phyloP scores from a whole-genome alignment of 2,888 invertebrate genomes.

The Hypselothyrea guttata region DNA sequence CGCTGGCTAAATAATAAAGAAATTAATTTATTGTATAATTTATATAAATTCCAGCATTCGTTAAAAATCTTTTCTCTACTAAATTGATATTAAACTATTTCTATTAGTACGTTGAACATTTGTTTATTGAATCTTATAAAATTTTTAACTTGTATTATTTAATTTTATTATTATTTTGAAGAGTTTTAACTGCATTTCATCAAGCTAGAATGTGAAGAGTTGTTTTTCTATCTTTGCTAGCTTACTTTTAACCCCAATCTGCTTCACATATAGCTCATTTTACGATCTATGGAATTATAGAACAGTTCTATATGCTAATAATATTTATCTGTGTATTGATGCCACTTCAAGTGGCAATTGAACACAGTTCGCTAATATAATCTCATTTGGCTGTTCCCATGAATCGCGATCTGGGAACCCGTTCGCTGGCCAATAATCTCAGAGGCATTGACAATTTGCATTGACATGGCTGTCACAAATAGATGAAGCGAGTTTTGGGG shows the following conservation, averaged over 20 bases:
- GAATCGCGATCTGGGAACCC: slow-evolving; percentile 31
- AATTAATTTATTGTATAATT: no score
- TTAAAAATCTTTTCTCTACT: no score
- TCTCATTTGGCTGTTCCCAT: slow-evolving; percentile 32
- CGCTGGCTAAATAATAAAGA: no score
- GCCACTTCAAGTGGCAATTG: no score
- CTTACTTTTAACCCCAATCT: background rate
- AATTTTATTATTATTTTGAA: background rate
- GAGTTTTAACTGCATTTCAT: background rate
- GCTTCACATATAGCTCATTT: background rate
- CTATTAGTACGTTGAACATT: no score
- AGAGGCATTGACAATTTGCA: slow-evolving; percentile 62
- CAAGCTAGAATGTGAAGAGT: background rate
- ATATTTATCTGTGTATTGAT: no score
- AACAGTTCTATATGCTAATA: no score
- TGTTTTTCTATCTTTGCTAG: no score
- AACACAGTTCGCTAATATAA: no score
- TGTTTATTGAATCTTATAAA: no score
- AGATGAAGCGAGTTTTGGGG: slow-evolving; percentile 34
- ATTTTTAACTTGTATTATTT: background rate
- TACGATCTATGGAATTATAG: background rate
- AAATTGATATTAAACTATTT: no score
- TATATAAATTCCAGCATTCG: no score
- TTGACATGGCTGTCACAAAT: slow-evolving; percentile 68
- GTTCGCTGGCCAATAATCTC: slow-evolving; percentile 33